Percentiles rank a stretch among this genome's conserved stretches.
These are phyloP conservation scores for Hiodon alosoides DNA, from an alignment of 2,113 vertebrate species.

Conservation along the genomic window DNA sequence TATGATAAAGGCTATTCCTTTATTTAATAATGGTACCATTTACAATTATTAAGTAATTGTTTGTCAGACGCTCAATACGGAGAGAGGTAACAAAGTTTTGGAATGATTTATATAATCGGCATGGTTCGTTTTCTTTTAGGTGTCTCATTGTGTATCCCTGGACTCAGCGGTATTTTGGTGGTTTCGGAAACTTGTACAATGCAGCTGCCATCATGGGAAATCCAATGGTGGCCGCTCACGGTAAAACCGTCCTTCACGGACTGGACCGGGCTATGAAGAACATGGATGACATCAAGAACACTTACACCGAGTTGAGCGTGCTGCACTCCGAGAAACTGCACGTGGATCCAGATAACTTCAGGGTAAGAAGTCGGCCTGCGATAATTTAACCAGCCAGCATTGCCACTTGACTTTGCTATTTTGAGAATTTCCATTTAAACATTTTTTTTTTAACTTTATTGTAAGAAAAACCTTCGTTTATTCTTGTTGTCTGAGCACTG, in stretches of 20 bases:
- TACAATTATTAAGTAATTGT: background rate
- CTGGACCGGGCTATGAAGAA: conserved; percentile 60
- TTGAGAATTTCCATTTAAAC: no score
- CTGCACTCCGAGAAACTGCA: conserved; percentile 70
- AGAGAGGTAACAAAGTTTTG: background rate
- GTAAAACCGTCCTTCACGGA: conserved; percentile 59
- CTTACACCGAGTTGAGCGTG: conserved; percentile 61
- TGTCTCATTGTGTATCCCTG: conserved; percentile 60
- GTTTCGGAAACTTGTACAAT: conserved; percentile 59
- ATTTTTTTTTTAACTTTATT: no score
- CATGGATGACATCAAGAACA: conserved; percentile 54
- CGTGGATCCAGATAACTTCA: conserved; percentile 82
- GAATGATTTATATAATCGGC: background rate
- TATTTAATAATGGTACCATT: background rate
- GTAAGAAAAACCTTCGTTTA: no score
- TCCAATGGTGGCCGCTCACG: conserved; percentile 56
- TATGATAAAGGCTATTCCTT: conserved; percentile 19
- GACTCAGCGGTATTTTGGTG: conserved; percentile 73
- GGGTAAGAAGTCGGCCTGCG: conserved; percentile 48
- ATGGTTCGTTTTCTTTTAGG: conserved; percentile 22
- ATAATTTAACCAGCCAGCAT: background rate
- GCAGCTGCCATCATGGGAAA: conserved; percentile 54
- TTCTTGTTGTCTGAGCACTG: background rate
- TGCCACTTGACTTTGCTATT: no score
- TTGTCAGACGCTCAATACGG: background rate